phyloP scores from a whole-genome alignment of 2,797 vertebrate species.

The Megalops cyprinoides region DNA sequence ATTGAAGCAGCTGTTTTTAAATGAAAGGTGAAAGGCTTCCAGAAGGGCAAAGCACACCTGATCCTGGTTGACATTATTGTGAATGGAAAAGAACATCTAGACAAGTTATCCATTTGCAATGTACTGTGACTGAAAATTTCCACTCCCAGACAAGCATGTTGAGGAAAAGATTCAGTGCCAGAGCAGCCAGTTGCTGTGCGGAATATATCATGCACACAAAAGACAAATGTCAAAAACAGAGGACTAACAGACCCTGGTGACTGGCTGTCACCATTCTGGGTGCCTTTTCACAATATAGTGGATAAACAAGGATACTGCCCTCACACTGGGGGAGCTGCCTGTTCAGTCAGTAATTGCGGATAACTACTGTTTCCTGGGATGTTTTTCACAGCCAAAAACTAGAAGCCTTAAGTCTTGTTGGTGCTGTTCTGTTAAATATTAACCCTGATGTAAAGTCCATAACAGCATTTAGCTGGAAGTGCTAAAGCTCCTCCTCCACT shows the following conservation, averaged over 20 bases:
- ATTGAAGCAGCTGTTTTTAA: background rate
- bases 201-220: conserved; percentile 4
- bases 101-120: background rate
- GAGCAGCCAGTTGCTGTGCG: conserved; percentile 2
- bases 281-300: conserved; percentile 61
- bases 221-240: background rate
- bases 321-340: background rate
- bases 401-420: conserved; percentile 40
- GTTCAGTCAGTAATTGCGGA: background rate
- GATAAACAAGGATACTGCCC: conserved; percentile 23
- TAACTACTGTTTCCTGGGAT: background rate
- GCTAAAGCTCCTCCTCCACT: background rate
- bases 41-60: conserved; percentile 8
- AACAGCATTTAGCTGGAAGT: conserved; percentile 41
- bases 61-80: background rate
- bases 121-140: background rate
- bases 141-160: background rate
- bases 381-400: conserved; percentile 54
- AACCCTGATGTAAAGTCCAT: conserved; percentile 54
- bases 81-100: background rate
- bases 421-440: conserved; percentile 73
- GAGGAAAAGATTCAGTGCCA: too few relatives aligned
- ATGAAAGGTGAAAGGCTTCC: background rate
- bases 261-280: conserved; percentile 5
- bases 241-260: background rate